Base-by-base conservation (phyloP, 2,113 vertebrate species). In the Rhipidura dahli region DNA sequence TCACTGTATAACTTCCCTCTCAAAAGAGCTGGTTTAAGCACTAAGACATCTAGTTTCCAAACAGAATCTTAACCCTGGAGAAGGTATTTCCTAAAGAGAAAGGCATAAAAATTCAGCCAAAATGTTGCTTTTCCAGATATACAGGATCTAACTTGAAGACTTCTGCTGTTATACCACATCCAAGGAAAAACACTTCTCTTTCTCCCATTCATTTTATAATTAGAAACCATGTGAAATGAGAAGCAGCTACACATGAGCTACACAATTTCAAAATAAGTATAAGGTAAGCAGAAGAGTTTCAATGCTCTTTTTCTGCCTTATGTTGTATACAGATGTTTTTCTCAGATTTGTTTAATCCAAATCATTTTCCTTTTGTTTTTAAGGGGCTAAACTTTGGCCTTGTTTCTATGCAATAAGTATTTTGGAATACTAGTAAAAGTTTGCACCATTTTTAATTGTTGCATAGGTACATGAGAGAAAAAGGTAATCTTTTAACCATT, bases 251-350 rank as follows among this genome's bases (percentile, higher is more conserved):
- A 87, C 39, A 45, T 47, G 53, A 81, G 81, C 83, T 73, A 95
- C 72, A 88, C 27, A 64, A 57, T 94, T 94, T 97, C 50, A 84
- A 91, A 97, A 65, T 80, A 96, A 68, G 24, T 64, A 35, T 90
- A 84, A 61, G 33, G 47, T 86, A 96, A 94, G 42, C 76, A 96
- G 82, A 97, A 80, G 64, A 87, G 83, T 93, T 96, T 91, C n/a
- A 83, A 14, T 50, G 8, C 4, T 70, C 15, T 26, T 49, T 75
- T 61, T 73, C 89, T 63, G 91, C 26, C 77, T 92, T 85, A 76
- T 53, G 33, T 4, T 37, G 30, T 81, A 60, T 89, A 77, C 24
- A 82, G 82, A 37, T 88, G 33, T 12, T 19, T 91, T 94, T 85
- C 79, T 96, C 50, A 78, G 49, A 59, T 24, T 93, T 80, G 82